These are phyloP conservation scores for Drosophila neoperkinsi DNA, from an alignment of 2,888 invertebrate species.

Conservation along the genomic window DNA sequence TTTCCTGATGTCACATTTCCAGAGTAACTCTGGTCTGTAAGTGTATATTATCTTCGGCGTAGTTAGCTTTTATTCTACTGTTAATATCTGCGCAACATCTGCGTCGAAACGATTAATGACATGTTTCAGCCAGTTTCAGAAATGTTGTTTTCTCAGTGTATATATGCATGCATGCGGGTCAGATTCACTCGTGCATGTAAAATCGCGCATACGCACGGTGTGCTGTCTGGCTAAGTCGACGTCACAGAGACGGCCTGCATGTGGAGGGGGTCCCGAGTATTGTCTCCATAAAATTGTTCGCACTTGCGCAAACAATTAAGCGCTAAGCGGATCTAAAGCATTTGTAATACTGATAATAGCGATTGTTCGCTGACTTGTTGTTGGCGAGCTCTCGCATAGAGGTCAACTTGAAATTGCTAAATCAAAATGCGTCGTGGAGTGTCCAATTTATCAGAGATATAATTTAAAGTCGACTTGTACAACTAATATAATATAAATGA, in stretches of 20 bases:
- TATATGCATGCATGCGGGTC: constrained; percentile 21
- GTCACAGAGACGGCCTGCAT: constrained; percentile 18
- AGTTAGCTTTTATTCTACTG: background rate
- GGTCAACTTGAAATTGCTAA: constrained; percentile 25
- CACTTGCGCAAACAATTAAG: constrained; percentile 48
- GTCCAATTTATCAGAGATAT: background rate
- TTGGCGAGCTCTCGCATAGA: background rate
- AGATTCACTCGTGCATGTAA: constrained; percentile 63
- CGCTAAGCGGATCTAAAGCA: constrained; percentile 63
- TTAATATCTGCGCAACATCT: background rate
- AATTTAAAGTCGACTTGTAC: background rate
- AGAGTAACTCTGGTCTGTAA: background rate
- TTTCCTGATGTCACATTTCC: background rate
- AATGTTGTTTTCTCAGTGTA: constrained; percentile 8
- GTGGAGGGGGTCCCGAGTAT: constrained; percentile 13
- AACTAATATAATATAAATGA: constrained; percentile 25
- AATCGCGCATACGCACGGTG: constrained; percentile 70
- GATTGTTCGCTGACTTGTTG: background rate
- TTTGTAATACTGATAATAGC: constrained; percentile 5
- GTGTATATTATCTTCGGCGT: background rate
- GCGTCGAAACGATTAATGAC: background rate
- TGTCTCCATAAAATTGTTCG: constrained; percentile 28
- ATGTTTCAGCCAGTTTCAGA: background rate
- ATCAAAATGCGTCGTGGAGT: constrained; percentile 16
- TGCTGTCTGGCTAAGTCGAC: constrained; percentile 14